These are phyloP conservation scores for Cerceris rybyensis DNA, from an alignment of 2,888 invertebrate species.

Conservation along the genomic window DNA sequence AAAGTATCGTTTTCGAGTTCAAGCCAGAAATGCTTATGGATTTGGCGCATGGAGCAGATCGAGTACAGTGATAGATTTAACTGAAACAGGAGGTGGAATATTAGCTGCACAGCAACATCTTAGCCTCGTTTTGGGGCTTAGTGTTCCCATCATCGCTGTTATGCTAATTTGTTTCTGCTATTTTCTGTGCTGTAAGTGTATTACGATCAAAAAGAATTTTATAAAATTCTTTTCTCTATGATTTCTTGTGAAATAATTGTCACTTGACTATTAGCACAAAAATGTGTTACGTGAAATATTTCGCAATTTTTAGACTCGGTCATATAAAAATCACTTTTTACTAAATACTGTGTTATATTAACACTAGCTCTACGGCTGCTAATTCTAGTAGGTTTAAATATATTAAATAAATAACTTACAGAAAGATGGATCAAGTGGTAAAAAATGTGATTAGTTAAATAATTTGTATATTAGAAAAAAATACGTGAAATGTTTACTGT, in stretches of 20 bases:
- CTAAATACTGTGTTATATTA: too few species aligned
- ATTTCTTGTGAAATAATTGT: neutral
- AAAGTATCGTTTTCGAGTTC: constrained; percentile 88
- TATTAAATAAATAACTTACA: too few species aligned
- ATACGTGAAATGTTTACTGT: too few species aligned
- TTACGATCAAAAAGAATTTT: neutral
- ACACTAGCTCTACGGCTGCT: too few species aligned
- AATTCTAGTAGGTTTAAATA: too few species aligned
- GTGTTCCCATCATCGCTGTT: constrained; percentile 83
- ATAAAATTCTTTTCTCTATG: neutral
- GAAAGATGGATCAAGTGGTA: too few species aligned
- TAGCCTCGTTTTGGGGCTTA: constrained; percentile 86
- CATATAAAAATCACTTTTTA: too few species aligned
- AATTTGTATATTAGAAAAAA: too few species aligned
- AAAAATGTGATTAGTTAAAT: too few species aligned
- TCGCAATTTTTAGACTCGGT: too few species aligned
- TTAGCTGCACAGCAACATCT: constrained; percentile 83
- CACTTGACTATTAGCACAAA: neutral
- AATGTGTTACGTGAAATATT: too few species aligned
- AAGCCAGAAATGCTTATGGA: constrained; percentile 91
- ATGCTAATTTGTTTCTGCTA: constrained; percentile 80
- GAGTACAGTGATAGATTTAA: constrained; percentile 85
- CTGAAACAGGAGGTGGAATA: constrained; percentile 80
- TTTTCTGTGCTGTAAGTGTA: constrained; percentile 83
- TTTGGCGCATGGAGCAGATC: constrained; percentile 90